Evolutionary conservation across 2,888 invertebrate genomes (phyloP).

Genomic region (Tetragonula carbonaria): DNA sequence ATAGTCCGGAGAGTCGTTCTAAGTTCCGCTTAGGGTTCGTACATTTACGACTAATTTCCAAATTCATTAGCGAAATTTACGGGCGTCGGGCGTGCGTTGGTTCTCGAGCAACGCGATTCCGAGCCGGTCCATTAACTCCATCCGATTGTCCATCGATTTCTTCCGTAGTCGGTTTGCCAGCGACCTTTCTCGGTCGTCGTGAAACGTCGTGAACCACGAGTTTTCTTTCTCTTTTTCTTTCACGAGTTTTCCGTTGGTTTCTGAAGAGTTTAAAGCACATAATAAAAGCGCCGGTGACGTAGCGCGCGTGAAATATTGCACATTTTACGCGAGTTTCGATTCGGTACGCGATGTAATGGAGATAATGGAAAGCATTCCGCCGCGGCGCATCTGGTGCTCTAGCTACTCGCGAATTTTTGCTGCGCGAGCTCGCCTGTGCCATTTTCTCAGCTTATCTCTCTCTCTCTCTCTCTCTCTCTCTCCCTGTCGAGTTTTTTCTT

Average conservation of each 20-base stretch:
- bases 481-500: not conserved
- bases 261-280: not conserved
- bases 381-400: not conserved
- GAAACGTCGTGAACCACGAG: too few species aligned
- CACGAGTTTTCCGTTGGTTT: not conserved
- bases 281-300: not conserved
- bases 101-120: not conserved
- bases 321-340: slow-evolving; percentile 6
- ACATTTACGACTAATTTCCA: slow-evolving; percentile 43
- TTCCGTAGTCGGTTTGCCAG: not conserved
- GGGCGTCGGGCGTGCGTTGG: not conserved
- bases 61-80: slow-evolving; percentile 44
- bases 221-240: not conserved
- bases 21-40: not conserved
- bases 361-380: not conserved
- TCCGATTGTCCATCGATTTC: slow-evolving; percentile 16
- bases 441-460: not conserved
- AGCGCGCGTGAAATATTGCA: not conserved
- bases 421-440: not conserved
- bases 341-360: not conserved
- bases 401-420: not conserved
- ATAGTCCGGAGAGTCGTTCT: not conserved
- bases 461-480: not conserved
- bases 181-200: too few species aligned
- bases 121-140: slow-evolving; percentile 4